Evolutionary conservation across 2,888 invertebrate species (phyloP).

Genomic region (Anorthoa munda): DNA sequence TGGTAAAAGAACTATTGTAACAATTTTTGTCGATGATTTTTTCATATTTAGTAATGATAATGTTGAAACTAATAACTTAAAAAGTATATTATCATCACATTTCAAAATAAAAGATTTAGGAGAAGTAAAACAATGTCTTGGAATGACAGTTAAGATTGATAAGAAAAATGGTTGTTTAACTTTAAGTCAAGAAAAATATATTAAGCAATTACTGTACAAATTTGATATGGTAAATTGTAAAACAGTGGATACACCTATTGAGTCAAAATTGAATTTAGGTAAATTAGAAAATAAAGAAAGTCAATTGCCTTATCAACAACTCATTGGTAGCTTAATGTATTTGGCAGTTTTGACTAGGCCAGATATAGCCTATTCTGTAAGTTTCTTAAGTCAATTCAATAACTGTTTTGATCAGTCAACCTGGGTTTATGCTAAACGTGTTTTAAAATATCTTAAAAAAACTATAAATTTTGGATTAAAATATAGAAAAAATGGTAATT

Average conservation of each 20-base stretch:
- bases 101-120: too few species aligned
- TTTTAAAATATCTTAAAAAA: too few species aligned
- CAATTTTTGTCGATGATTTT: too few species aligned
- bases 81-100: too few species aligned
- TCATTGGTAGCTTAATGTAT: conserved; percentile 12
- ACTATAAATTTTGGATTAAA: too few species aligned
- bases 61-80: too few species aligned
- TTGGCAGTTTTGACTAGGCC: conserved; percentile 12
- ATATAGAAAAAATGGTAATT: too few species aligned
- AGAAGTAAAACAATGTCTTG: background rate
- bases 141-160: background rate
- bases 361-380: background rate
- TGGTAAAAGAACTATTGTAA: too few species aligned
- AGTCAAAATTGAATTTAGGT: background rate
- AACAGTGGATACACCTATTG: background rate
- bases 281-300: background rate
- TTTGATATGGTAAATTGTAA: background rate
- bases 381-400: conserved; percentile 10
- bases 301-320: conserved; percentile 12
- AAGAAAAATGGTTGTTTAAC: background rate
- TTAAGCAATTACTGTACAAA: background rate
- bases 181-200: background rate
- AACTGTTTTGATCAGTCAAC: too few species aligned
- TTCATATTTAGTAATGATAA: too few species aligned
- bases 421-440: too few species aligned